Base-by-base conservation (phyloP, 2,888 invertebrate genomes). In the Uropetala carovei region DNA sequence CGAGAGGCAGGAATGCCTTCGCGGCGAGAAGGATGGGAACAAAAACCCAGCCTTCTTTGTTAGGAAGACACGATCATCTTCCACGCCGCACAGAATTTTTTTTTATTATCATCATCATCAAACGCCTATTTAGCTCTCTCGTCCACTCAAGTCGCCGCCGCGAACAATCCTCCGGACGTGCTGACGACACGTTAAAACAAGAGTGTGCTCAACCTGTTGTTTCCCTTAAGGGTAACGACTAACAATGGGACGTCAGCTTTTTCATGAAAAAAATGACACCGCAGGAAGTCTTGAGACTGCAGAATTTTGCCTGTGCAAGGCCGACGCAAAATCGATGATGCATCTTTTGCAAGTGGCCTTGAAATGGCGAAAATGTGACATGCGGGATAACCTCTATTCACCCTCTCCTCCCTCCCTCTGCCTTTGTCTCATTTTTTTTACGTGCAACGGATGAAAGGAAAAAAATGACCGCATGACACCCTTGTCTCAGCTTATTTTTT, bases 151-250 rank as follows among this genome's bases (percentile, higher is more conserved):
- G 64, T 83, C 83, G 56, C 57, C 57, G 57, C 43, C 56, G 83
- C 56, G n/a, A 30, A 83, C n/a, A 59, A 60, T 22, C 68, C n/a
- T 18, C 64, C 43, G n/a, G 43, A 89, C 11, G n/a, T 43, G 89
- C 89, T 89, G 89, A 89, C 64, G 30, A 43, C 64, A 68, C 68
- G 18, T 13, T 89, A 60, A 68, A 59, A 30, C 13, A 68, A 64
- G 89, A 43, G n/a, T 27, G 43, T 27, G 43, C 89, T 64, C 56
- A 89, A 89, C 89, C 89, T 64, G 43, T 89, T 89, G 89, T 89
- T 43, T 57, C 22, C 27, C 27, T 59, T n/a, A 13, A 43, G 30
- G 82, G 43, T 43, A 43, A 43, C 43, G 5, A 75, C 22, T 75
- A 75, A 75, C 22, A 75, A 75, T 27, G 11, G 27, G n/a, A n/a